Evolutionary conservation across 2,113 vertebrate genomes (phyloP), one percentile per base, ranked within the genome.

Genomic region (Nesogale talazaci): DNA sequence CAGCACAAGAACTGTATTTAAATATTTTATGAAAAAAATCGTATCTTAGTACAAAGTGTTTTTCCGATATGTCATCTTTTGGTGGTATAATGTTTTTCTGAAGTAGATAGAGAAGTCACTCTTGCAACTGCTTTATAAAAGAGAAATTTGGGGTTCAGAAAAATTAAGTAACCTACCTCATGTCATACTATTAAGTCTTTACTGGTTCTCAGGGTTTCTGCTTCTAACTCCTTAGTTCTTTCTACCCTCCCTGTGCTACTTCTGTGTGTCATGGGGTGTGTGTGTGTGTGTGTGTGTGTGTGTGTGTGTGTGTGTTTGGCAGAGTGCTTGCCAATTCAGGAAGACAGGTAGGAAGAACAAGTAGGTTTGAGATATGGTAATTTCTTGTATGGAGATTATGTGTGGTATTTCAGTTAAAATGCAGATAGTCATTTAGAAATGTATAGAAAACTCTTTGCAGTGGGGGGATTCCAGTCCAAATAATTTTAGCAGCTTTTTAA

Each of bases 11-110:
- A 92, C 93, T 86, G 36, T 90, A 82, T 94, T 96, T 89, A 94
- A 90, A 87, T 91, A 69, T 87, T 91, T 94, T 86, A 76, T 95
- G 86, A 96, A 94, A 93, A 96, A 17, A 3, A n/a, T n/a, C n/a
- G n/a, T 81, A 57, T 56, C 83, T 96, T 92, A 67, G 72, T 81
- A 75, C 67, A 91, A 79, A 90, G 80, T 80, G 76, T 95, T 95
- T 95, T 94, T 87, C 91, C 59, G 36, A 23, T 42, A 67, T 78
- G 75, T 85, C 87, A 93, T 92, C 70, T 91, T 94, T 90, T 76
- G 57, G 15, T 36, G 27, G 61, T 89, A 59, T 94, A 31, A 8
- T 59, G 72, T 78, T 88, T 82, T 31, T 80, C 6, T 81, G 88
- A 93, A 56, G 74, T 52, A 89, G 77, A 34, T 10, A 25, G 42